These are phyloP conservation scores for Stichopus horrens DNA, from an alignment of 53 echinoderm and acorn worm species.

Conservation along the genomic window DNA sequence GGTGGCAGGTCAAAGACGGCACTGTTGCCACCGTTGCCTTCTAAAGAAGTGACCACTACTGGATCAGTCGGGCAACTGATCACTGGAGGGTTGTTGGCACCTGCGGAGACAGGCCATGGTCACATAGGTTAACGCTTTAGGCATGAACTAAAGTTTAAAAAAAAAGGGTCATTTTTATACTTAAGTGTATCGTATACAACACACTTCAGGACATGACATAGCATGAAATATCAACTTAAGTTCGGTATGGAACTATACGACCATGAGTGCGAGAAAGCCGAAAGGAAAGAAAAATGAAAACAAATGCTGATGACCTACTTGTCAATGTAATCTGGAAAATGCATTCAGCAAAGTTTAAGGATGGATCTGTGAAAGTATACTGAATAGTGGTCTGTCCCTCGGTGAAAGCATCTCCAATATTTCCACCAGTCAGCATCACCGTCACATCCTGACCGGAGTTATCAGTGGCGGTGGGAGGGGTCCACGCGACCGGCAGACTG, in stretches of 20 bases:
- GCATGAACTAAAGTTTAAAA: no score
- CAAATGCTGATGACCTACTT: constrained; percentile 18
- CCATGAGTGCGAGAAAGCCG: not conserved
- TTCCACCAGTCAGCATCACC: not conserved
- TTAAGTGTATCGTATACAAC: no score
- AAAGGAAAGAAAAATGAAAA: not conserved
- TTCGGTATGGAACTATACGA: no score
- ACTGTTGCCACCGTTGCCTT: constrained; percentile 34
- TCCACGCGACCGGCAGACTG: constrained; percentile 26
- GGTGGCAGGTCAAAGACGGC: constrained; percentile 60
- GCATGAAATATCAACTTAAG: no score
- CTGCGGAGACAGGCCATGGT: not conserved
- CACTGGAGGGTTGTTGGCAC: constrained; percentile 40
- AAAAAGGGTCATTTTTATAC: no score
- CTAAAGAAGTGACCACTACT: constrained; percentile 10
- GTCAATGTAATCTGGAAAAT: constrained; percentile 34
- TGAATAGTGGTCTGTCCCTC: constrained; percentile 25
- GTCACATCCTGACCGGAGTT: constrained; percentile 29
- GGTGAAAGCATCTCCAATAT: constrained; percentile 22
- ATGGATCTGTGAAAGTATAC: constrained; percentile 48
- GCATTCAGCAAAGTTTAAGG: constrained; percentile 10
- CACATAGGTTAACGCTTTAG: no score
- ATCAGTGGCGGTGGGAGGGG: constrained; percentile 35
- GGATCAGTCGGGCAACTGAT: constrained; percentile 56
- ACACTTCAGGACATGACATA: no score